A percentile compares a stretch with the other conserved stretches of the same genome.
These are phyloP conservation scores for Aleiodes leptofemur DNA, from an alignment of 2,888 invertebrate species.

Conservation along the genomic window DNA sequence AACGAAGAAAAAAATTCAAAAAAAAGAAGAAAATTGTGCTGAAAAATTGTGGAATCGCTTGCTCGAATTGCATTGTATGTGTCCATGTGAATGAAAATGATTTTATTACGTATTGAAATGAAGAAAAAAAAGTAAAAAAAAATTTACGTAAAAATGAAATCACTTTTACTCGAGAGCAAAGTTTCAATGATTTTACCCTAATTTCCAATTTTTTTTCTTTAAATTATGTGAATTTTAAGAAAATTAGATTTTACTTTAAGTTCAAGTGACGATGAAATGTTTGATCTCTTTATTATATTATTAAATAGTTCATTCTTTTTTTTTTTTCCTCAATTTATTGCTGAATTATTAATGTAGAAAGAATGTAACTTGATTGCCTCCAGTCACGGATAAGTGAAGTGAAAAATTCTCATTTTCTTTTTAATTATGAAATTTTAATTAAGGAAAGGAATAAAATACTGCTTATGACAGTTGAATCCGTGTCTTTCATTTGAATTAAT, in stretches of 20 bases:
- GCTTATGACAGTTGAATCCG: slow-evolving; percentile 67
- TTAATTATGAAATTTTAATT: slow-evolving; percentile 64
- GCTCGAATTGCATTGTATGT: slow-evolving; percentile 33
- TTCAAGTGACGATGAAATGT: slow-evolving; percentile 66
- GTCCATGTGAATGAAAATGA: slow-evolving; percentile 23
- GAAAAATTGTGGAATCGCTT: slow-evolving; percentile 23
- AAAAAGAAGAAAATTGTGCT: slow-evolving; percentile 36
- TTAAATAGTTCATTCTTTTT: slow-evolving; percentile 32
- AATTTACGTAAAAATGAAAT: slow-evolving; percentile 19
- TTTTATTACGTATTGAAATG: slow-evolving; percentile 10
- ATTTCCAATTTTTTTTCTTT: slow-evolving; percentile 24
- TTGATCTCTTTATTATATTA: slow-evolving; percentile 67
- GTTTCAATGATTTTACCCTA: slow-evolving; percentile 38
- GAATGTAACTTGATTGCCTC: slow-evolving; percentile 33
- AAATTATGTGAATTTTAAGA: not conserved
- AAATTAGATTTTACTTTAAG: slow-evolving; percentile 51
- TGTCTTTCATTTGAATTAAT: not conserved
- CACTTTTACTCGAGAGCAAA: slow-evolving; percentile 29
- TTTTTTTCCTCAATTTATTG: slow-evolving; percentile 13
- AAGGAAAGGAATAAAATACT: slow-evolving; percentile 69
- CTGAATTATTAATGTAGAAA: slow-evolving; percentile 12
- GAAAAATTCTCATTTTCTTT: slow-evolving; percentile 51
- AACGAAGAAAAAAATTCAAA: not conserved
- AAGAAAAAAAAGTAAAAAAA: not conserved
- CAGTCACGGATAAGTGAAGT: slow-evolving; percentile 60